phyloP scores from a whole-genome alignment of 2,797 vertebrate species.

The Anisognathus igniventris region DNA sequence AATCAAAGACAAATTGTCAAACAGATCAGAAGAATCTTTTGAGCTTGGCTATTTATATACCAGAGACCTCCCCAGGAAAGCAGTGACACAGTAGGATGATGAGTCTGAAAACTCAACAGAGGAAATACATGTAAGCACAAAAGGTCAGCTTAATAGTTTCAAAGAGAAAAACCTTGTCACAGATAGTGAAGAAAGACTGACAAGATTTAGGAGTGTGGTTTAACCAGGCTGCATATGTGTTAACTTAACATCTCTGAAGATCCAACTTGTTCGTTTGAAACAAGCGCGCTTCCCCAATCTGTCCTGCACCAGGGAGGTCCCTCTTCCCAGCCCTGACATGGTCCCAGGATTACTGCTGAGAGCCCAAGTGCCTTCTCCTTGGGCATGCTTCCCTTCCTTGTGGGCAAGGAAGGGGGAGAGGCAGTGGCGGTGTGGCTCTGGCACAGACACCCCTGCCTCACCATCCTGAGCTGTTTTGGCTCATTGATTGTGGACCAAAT shows the following conservation, averaged over 20 bases:
- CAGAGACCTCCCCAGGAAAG: background rate
- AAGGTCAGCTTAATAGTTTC: conserved; percentile 4
- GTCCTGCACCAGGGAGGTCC: background rate
- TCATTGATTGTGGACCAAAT: background rate
- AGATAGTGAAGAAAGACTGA: conserved; percentile 22
- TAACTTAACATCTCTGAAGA: background rate
- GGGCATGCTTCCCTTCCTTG: background rate
- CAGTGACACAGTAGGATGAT: background rate
- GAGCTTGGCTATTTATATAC: background rate
- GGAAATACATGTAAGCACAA: conserved; percentile 23
- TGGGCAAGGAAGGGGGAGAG: background rate
- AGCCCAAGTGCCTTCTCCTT: background rate
- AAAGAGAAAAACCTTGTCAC: conserved; percentile 39
- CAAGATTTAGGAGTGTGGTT: conserved; percentile 38
- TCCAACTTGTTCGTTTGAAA: background rate
- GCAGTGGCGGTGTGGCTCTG: rapidly evolving
- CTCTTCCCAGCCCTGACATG: background rate
- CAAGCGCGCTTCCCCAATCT: background rate
- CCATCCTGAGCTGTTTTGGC: background rate
- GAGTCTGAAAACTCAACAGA: conserved; percentile 12
- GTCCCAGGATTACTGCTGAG: background rate
- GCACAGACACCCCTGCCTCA: background rate
- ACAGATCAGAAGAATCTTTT: conserved; percentile 21
- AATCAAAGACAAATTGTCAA: background rate
- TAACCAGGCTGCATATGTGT: conserved; percentile 18